A percentile compares a stretch with the other conserved stretches of the same genome.
Conservation (phyloP, 2,797 vertebrate species). For the Merluccius polli region DNA sequence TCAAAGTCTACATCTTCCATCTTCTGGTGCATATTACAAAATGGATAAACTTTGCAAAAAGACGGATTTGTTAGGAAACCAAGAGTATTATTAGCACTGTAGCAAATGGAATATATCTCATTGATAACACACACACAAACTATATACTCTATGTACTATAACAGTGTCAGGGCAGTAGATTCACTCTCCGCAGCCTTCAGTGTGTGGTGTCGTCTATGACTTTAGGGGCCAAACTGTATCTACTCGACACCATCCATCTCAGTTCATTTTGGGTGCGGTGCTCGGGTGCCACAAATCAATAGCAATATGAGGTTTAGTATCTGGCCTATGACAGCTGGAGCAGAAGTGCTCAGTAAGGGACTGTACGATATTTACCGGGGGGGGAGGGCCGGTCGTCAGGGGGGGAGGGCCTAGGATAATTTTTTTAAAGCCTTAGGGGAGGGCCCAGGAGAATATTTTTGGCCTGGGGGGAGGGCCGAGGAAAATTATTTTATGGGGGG, state of each 20-base stretch:
- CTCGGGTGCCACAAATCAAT: constrained; percentile 2
- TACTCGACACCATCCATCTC: not conserved
- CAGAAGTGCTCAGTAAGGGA: not conserved
- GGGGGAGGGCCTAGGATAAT: too few species aligned
- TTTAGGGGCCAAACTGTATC: not conserved
- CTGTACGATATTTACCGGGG: too few species aligned
- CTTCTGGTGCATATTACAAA: not conserved
- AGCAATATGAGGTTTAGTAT: not conserved
- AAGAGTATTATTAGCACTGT: not conserved
- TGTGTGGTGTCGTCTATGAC: not conserved
- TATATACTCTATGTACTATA: too few species aligned
- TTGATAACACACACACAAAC: not conserved
- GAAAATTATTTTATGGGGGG: too few species aligned
- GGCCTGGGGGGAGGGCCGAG: too few species aligned
- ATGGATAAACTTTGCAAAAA: not conserved
- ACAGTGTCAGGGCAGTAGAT: not conserved
- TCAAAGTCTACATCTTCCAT: not conserved
- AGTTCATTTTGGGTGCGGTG: not conserved
- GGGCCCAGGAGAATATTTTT: too few species aligned
- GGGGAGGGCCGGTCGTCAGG: too few species aligned
- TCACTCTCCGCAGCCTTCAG: not conserved
- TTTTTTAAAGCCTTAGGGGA: too few species aligned
- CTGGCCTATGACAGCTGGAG: not conserved
- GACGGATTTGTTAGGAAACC: not conserved
- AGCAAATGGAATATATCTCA: not conserved